Evolutionary conservation across 2,797 vertebrate species (phyloP).

Genomic region (Orientallactaga sibirica): DNA sequence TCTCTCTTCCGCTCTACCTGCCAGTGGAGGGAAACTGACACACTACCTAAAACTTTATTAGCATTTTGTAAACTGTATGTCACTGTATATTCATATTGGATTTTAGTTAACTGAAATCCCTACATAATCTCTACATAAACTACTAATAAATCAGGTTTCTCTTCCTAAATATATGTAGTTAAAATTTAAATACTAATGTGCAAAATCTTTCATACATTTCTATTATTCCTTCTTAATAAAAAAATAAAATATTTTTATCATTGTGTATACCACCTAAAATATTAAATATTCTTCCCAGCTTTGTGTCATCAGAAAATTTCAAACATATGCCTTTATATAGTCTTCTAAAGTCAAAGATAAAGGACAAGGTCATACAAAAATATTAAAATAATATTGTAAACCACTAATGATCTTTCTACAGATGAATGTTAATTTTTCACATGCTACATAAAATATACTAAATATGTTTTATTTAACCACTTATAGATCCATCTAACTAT

Average conservation of each 20-base stretch:
- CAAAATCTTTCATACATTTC: constrained; percentile 44
- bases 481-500: constrained; percentile 19
- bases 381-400: constrained; percentile 31
- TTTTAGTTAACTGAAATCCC: constrained; percentile 45
- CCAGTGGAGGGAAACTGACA: too few species aligned
- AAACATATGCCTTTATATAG: constrained; percentile 25
- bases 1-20: too few species aligned
- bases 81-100: neutral
- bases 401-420: neutral
- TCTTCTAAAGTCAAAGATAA: constrained; percentile 40
- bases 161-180: constrained; percentile 7
- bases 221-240: neutral
- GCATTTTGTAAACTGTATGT: constrained; percentile 23
- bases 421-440: neutral
- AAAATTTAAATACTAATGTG: neutral
- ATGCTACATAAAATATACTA: neutral
- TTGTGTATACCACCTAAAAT: neutral
- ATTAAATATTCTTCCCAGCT: constrained; percentile 42
- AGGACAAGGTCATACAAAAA: neutral
- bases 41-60: constrained; percentile 12
- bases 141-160: constrained; percentile 34
- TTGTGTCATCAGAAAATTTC: constrained; percentile 57
- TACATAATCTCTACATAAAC: constrained; percentile 50
- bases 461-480: constrained; percentile 37
- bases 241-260: constrained; percentile 13